A percentile compares a stretch with the other conserved stretches of the same genome.
phyloP scores from a whole-genome alignment of 2,113 vertebrate species.

The Gambusia affinis region DNA sequence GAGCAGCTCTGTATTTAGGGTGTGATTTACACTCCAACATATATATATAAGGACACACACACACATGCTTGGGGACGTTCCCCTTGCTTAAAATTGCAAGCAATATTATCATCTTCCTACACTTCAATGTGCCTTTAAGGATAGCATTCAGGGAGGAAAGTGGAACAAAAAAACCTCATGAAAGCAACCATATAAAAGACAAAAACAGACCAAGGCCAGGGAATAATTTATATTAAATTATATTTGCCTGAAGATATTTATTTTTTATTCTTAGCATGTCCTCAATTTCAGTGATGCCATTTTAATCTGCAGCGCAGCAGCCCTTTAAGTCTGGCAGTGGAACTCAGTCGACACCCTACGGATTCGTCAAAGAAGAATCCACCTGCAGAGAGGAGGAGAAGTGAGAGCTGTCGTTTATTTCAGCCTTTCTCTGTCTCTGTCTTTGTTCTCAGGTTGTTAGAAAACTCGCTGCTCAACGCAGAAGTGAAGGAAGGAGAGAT shows the following conservation, averaged over 20 bases:
- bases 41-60: slow-evolving; percentile 22
- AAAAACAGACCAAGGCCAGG: slow-evolving; percentile 27
- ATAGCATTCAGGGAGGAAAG: slow-evolving; percentile 21
- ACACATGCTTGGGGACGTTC: slow-evolving; percentile 24
- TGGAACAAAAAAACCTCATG: not conserved
- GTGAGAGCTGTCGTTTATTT: slow-evolving; percentile 11
- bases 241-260: not conserved
- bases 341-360: slow-evolving; percentile 14
- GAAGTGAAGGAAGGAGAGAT: slow-evolving; percentile 85
- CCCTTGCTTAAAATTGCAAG: slow-evolving; percentile 29
- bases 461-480: slow-evolving; percentile 74
- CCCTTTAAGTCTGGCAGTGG: slow-evolving; percentile 14
- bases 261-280: not conserved
- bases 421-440: slow-evolving; percentile 16
- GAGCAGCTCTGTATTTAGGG: slow-evolving; percentile 59
- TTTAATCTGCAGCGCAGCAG: slow-evolving; percentile 29
- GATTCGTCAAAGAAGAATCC: slow-evolving; percentile 17
- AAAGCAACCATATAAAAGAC: slow-evolving; percentile 31
- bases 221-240: not conserved
- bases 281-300: slow-evolving; percentile 15
- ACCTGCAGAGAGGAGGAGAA: slow-evolving; percentile 12
- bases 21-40: slow-evolving; percentile 53
- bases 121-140: slow-evolving; percentile 49
- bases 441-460: slow-evolving; percentile 76
- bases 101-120: slow-evolving; percentile 63